Base-by-base conservation (phyloP, 2,888 invertebrate species). In the Drosophila nr. perissopoda region DNA sequence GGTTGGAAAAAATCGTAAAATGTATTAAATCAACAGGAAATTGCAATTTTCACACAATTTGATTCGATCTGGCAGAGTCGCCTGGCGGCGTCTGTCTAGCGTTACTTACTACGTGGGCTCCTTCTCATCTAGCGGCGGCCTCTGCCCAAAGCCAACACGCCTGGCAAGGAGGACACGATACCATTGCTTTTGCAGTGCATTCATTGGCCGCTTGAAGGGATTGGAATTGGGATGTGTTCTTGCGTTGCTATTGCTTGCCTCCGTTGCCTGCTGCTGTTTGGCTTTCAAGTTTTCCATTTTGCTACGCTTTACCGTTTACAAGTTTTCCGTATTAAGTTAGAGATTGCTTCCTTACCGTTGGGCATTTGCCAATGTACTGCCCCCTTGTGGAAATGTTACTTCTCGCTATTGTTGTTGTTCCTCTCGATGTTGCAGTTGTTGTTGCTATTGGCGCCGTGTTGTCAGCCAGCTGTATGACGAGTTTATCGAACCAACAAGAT, bases 121-220 rank as follows among this genome's bases (percentile, higher is more conserved):
- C 71, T 77, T 79, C 59, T 82, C 80, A 29, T 81, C 80, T 49
- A 67, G 63, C 8, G 70, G 75, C 29, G 82, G 83, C 56, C 81
- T 84, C 70, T 86, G 88, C 67, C 80, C 87, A 74, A 85, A 83
- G 53, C 92, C 91, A 58, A 92, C 87, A 68, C 92, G 90, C 49
- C 92, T 85, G 62, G 92, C 92, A 62, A 92, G 79, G 4, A 92
- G 81, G 36, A 92, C 88, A 58, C 92, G 92, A 79, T 92, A 92
- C 92, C 92, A 92, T 72, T 92, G 92, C 84, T 92, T 92, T 80
- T 92, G 92, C 61, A 92, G 69, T 11, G 91, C 74, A 83, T 92
- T 92, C 92, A 92, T 92, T 42, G 92, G 92, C 69, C 92, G 91
- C 80, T 92, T 92, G 83, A 92, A 92, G 68, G 92, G 92, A 83